Percentiles rank a stretch among this genome's conserved stretches.
Conservation (phyloP, 2,888 invertebrate genomes). For the Acrocyrtus sp. region DNA sequence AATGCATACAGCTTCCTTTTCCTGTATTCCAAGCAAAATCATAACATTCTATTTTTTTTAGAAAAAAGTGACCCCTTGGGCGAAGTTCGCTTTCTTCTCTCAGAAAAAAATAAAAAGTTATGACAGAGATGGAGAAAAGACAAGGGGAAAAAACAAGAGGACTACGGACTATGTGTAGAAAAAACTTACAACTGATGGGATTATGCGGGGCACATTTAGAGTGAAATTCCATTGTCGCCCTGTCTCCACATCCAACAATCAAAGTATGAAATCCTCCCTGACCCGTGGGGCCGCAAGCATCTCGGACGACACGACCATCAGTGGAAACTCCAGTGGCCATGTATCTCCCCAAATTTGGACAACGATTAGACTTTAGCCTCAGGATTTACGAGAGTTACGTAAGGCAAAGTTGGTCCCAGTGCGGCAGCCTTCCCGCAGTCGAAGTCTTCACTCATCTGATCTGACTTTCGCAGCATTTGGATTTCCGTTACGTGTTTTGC, state of each 20-base stretch:
- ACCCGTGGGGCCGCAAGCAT: conserved; percentile 66
- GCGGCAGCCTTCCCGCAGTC: conserved; percentile 67
- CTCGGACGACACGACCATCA: conserved; percentile 66
- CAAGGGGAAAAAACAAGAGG: background rate
- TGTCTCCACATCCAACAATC: conserved; percentile 71
- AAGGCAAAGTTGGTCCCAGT: conserved; percentile 48
- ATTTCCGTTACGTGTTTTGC: conserved; percentile 79
- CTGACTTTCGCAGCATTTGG: conserved; percentile 66
- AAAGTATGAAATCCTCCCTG: conserved; percentile 65
- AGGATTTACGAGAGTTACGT: conserved; percentile 56
- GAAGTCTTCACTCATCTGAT: conserved; percentile 64
- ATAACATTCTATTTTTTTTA: background rate
- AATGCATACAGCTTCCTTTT: no score
- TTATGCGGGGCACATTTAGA: conserved; percentile 63
- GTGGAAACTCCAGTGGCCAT: conserved; percentile 70
- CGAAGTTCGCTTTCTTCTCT: conserved; percentile 77
- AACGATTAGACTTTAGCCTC: conserved; percentile 65
- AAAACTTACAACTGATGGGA: conserved; percentile 63
- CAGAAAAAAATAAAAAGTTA: conserved; percentile 62
- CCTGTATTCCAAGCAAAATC: background rate
- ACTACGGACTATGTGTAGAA: no score
- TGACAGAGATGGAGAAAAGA: background rate
- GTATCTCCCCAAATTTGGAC: conserved; percentile 74
- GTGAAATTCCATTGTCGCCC: conserved; percentile 65
- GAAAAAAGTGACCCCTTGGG: conserved; percentile 71